Base-by-base conservation (phyloP, 2,113 vertebrate genomes). In the Ifrita kowaldi region DNA sequence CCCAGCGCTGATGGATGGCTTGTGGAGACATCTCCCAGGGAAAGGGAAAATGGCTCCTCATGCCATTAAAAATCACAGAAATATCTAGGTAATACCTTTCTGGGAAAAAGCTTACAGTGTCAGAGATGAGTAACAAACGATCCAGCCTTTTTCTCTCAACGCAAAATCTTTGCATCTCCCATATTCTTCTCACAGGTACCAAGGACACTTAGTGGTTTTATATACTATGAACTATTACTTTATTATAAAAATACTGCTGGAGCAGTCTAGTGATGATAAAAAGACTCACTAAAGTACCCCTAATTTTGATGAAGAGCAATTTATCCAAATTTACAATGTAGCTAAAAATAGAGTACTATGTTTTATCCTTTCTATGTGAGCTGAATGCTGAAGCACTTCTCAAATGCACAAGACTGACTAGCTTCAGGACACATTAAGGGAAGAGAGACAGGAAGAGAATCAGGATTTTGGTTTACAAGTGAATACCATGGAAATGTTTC, bases 271-370 rank as follows among this genome's bases (percentile, higher is more conserved):
- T 0, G 2, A 74, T 9, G 3, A 89, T 95, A 95, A 92, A 96
- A 96, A 85, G 78, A 77, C 76, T 74, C 26, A 6, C 60, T 12
- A 32, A 82, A 93, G 50, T 67, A 42, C 44, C 24, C 23, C 47
- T 95, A 96, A 95, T 85, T 88, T 85, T 90, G 81, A 96, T 90
- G 90, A 96, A 86, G 79, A 80, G 62, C 27, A 73, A 56, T 89
- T 96, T 63, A 83, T 68, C 77, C 59, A 60, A 76, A 71, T 65
- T 78, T 84, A 95, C 44, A 83, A 60, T 32, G n/a, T 3, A 80
- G 93, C 68, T 76, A 92, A 95, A 82, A 91, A 70, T 81, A 67
- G 89, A 55, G 37, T 33, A 19, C 22, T 60, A 9, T 22, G 37
- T 67, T 90, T 86, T 94, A 91, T 67, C 41, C 77, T 81, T 71